These are phyloP conservation scores for Mythimna albipuncta DNA, from an alignment of 2,888 invertebrate genomes.

Conservation along the genomic window DNA sequence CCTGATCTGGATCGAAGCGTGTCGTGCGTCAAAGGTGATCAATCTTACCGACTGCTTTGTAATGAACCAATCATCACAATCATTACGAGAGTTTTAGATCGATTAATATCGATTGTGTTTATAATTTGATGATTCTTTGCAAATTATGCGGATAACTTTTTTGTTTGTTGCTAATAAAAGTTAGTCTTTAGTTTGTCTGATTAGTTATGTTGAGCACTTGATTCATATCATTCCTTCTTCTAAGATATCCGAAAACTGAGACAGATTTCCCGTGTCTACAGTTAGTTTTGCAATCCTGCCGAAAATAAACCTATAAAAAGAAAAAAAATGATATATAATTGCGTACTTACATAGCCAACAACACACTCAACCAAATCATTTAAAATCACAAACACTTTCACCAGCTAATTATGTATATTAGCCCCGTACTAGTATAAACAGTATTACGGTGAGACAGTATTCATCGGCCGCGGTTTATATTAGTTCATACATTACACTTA, in stretches of 20 bases:
- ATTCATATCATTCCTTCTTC: background rate
- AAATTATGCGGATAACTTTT: background rate
- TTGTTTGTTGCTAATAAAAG: background rate
- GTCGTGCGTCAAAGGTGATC: conserved; percentile 42
- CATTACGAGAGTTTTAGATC: conserved; percentile 26
- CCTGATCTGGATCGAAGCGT: conserved; percentile 45
- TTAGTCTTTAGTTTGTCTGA: background rate
- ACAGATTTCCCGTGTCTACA: background rate
- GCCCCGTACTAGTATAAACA: too few relatives aligned
- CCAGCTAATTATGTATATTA: too few relatives aligned
- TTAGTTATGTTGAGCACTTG: too few relatives aligned
- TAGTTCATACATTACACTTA: too few relatives aligned
- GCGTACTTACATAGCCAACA: too few relatives aligned
- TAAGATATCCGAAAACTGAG: background rate
- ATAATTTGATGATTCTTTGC: conserved; percentile 1
- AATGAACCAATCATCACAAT: conserved; percentile 34
- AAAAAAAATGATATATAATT: too few relatives aligned
- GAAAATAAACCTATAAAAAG: too few relatives aligned
- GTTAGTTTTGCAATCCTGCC: too few relatives aligned
- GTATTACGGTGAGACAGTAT: too few relatives aligned
- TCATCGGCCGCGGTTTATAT: too few relatives aligned
- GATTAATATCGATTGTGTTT: conserved; percentile 42
- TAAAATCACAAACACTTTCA: too few relatives aligned
- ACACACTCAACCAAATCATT: too few relatives aligned
- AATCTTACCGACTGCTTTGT: conserved; percentile 17